phyloP scores from a whole-genome alignment of 1,140 invertebrate genomes.

The Bactericera cockerelli region DNA sequence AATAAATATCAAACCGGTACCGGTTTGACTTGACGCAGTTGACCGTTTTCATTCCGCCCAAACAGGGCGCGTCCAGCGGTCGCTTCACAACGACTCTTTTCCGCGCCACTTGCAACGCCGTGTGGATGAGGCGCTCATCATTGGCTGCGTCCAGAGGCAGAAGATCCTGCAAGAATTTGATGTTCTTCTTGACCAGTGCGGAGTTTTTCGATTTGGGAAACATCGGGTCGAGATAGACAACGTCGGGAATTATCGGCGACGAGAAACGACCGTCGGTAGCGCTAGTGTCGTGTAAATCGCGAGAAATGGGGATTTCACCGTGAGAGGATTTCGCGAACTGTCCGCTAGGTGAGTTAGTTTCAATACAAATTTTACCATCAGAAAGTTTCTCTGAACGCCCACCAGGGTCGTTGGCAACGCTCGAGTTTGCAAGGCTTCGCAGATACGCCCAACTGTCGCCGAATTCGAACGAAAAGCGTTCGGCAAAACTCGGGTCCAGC shows the following conservation, averaged over 20 bases:
- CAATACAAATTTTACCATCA: too few relatives aligned
- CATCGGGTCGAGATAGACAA: constrained; percentile 10
- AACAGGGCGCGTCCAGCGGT: not conserved
- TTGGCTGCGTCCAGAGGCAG: not conserved
- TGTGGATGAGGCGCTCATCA: not conserved
- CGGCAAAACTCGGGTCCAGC: too few relatives aligned
- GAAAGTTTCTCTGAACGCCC: too few relatives aligned
- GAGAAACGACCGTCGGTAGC: too few relatives aligned
- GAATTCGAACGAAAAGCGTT: too few relatives aligned
- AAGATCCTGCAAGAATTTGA: not conserved
- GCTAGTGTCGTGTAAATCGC: too few relatives aligned
- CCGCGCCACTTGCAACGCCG: not conserved
- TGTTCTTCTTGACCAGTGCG: constrained; percentile 10
- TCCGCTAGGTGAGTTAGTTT: too few relatives aligned
- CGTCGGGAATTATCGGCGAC: not conserved
- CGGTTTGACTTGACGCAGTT: not conserved
- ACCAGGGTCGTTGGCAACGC: too few relatives aligned
- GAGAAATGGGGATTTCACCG: too few relatives aligned
- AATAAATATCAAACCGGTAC: constrained; percentile 10
- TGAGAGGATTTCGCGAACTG: too few relatives aligned
- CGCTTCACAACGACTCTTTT: not conserved
- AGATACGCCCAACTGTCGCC: too few relatives aligned
- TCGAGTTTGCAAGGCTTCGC: too few relatives aligned
- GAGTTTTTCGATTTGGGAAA: constrained; percentile 3
- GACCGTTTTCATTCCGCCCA: not conserved